Conservation (phyloP, 2,888 invertebrate genomes). For the Stomorhina lunata region DNA sequence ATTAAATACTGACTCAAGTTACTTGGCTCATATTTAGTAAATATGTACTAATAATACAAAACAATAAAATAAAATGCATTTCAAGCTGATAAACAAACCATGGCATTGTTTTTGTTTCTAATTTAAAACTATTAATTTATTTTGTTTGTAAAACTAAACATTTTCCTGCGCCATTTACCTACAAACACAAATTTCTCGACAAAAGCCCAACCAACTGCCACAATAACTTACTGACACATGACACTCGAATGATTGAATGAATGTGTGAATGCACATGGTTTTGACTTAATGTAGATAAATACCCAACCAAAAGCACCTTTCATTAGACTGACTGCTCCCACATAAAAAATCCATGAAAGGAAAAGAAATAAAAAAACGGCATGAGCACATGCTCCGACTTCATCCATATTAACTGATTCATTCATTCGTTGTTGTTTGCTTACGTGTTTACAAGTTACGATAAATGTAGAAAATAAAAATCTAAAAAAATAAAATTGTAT, state of each 20-base stretch:
- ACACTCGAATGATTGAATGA: slow-evolving; percentile 1
- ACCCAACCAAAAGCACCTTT: slow-evolving; percentile 37
- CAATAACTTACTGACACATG: slow-evolving; percentile 13
- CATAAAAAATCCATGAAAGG: neutral
- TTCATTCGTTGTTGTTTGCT: slow-evolving; percentile 3
- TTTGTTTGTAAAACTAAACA: neutral
- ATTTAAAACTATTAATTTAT: neutral
- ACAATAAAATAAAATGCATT: neutral
- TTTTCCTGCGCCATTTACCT: slow-evolving; percentile 17
- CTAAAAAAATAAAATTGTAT: slow-evolving; percentile 13
- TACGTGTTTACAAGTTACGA: slow-evolving; percentile 47
- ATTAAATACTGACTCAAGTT: neutral
- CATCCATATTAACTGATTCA: neutral
- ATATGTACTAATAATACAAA: neutral
- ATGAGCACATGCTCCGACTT: slow-evolving; percentile 10
- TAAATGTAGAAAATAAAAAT: slow-evolving; percentile 10
- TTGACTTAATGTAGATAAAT: neutral
- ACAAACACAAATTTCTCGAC: slow-evolving; percentile 33
- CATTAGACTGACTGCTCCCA: slow-evolving; percentile 57
- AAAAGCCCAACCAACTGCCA: neutral
- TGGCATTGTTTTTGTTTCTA: neutral
- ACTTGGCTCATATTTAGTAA: neutral
- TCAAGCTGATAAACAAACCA: neutral
- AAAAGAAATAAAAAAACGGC: slow-evolving; percentile 7
- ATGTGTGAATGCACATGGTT: slow-evolving; percentile 24